These are phyloP conservation scores for Cossypha heuglini DNA, from an alignment of 2,797 vertebrate genomes.

Conservation along the genomic window DNA sequence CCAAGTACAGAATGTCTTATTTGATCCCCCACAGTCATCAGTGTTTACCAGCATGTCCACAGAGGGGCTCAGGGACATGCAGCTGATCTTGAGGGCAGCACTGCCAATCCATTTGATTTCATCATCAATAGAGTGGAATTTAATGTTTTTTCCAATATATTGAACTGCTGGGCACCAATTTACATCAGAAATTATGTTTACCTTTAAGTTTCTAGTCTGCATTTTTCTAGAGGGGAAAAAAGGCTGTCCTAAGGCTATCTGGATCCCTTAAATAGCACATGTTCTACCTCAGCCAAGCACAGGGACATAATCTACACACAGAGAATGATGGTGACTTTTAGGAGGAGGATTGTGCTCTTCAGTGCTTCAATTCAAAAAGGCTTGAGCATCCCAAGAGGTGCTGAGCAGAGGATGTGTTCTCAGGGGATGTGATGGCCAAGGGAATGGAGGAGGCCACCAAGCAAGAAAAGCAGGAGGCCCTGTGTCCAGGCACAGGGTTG, in stretches of 20 bases:
- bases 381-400: not conserved
- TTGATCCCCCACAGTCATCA: not conserved
- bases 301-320: too few relatives aligned
- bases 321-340: not conserved
- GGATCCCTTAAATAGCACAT: not conserved
- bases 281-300: not conserved
- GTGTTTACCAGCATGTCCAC: not conserved
- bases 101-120: not conserved
- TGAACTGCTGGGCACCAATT: not conserved
- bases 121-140: not conserved
- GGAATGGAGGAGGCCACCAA: not conserved
- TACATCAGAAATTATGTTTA: not conserved
- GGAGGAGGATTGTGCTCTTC: not conserved
- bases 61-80: accelerated
- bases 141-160: not conserved
- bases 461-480: not conserved
- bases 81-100: not conserved
- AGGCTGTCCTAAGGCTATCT: not conserved
- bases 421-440: too few relatives aligned
- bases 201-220: not conserved
- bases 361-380: not conserved
- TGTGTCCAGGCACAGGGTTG: accelerated
- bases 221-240: not conserved
- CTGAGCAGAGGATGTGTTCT: not conserved
- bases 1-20: not conserved